Conservation (phyloP, 1,140 invertebrate genomes). For the Anastrepha obliqua region DNA sequence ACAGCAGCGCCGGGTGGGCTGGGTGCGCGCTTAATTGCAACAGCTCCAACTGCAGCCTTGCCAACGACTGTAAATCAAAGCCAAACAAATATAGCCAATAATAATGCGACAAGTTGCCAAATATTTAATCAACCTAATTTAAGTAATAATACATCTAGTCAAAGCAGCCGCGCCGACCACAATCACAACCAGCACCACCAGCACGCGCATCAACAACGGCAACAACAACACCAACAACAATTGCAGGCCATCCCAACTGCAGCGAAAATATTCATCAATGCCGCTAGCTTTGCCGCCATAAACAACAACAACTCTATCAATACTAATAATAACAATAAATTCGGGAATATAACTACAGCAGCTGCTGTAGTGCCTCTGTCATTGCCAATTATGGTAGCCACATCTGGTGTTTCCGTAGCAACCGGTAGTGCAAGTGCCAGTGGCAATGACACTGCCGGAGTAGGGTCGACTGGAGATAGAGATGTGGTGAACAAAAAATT, state of each 20-base stretch:
- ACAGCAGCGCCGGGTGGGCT: constrained; percentile 56
- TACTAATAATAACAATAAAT: constrained; percentile 53
- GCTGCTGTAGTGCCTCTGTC: constrained; percentile 51
- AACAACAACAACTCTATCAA: constrained; percentile 55
- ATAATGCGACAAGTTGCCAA: constrained; percentile 58
- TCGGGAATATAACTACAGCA: constrained; percentile 54
- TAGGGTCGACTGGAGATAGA: neutral
- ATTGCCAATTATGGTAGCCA: constrained; percentile 64
- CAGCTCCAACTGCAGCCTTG: constrained; percentile 41
- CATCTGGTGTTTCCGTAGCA: constrained; percentile 22
- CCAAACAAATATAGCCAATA: constrained; percentile 54
- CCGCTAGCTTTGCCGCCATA: constrained; percentile 59
- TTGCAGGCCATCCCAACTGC: constrained; percentile 39
- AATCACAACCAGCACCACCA: constrained; percentile 52
- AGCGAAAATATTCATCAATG: constrained; percentile 53
- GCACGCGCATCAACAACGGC: no score
- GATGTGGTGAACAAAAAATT: neutral
- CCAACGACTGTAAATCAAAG: constrained; percentile 47
- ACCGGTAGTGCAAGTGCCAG: neutral
- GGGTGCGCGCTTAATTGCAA: constrained; percentile 32
- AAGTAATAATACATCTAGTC: constrained; percentile 58
- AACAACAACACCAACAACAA: constrained; percentile 50
- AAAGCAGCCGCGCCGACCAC: constrained; percentile 48
- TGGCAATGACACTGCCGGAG: neutral
- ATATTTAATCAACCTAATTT: constrained; percentile 59